Base-by-base conservation (phyloP, 1,140 invertebrate species). In the Melitaea cinxia region DNA sequence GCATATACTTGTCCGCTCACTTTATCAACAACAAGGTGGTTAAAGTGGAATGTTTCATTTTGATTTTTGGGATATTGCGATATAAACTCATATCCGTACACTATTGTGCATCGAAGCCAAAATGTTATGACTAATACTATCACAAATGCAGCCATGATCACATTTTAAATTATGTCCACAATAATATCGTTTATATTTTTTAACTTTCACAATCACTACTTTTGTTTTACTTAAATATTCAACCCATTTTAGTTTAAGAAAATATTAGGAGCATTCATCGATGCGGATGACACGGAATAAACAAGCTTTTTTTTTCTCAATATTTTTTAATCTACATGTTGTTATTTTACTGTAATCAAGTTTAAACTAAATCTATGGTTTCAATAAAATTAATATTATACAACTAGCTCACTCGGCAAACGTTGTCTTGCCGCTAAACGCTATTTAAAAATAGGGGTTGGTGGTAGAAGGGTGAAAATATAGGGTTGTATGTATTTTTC, bases 1-100 rank as follows among this genome's bases (percentile, higher is more conserved):
- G 96, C 95, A 75, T 93, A 94, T 28, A 94, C 86, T 78, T 95
- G 96, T 26, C 96, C 93, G 63, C 90, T 89, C 12, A 80, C 76
- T 75, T 72, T 86, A 72, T 93, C 93, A 30, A 92, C 89, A 2
- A 88, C 91, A 15, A 93, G 75, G 67, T 93, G 93, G 47, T 92
- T 92, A 61, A 93, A 93, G 63, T 92, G 88, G 66, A 80, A 90
- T 68, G 86, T 85, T 67, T 89, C 87, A 78, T 89, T 90, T 47
- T 82, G 78, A 71, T 83, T 81, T 76, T 73, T 88, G n/a, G 85
- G 88, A 79, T 90, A 90, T 78, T 85, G 82, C 72, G 88, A 90
- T 83, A 89, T 83, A 70, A 90, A 88, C 59, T 90, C 85, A 76
- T 83, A 84, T 70, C 83, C 85, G 73, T 83, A 83, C 65, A 87